Base-by-base conservation (phyloP, 37 sponge, comb jelly and placozoan genomes). In the Ianthella basta region DNA sequence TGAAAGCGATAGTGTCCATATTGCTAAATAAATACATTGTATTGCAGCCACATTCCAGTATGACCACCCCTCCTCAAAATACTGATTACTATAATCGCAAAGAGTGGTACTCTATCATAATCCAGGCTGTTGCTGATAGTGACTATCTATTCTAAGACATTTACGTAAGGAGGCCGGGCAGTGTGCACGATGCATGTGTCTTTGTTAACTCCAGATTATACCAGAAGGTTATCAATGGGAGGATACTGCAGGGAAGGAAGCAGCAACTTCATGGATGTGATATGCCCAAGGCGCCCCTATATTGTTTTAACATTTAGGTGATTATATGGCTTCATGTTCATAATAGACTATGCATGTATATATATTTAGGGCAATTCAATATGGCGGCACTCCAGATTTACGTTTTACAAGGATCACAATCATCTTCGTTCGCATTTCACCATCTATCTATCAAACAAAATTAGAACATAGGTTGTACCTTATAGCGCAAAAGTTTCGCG, bases 101-200 rank as follows among this genome's bases (percentile, higher is more conserved):
- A 56, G 78, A 78, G 20, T 85, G 36, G 60, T 83, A 80, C 23
- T 85, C 86, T 15, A 74, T 89, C 24, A 23, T 89, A 0, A 23
- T 89, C 38, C 90, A 85, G 50, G 86, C 84, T 59, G 30, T 80
- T 68, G 86, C 85, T 1, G 83, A 89, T 63, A 44, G 59, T 56
- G 18, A 70, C 5, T 56, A 63, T 37, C 44, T n/a, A 1, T 89
- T 85, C 81, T 29, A 19, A 36, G 55, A 85, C 33, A 10, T 81
- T 59, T 55, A 44, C 41, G 38, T 59, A 56, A 86, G 90, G 23
- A 80, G 86, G 82, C 90, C 90, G 12, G 86, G 86, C 55, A 83
- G 90, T 59, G 90, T 89, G 36, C 86, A 85, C 39, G 90, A 89
- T 70, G 81, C 90, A 18, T n/a, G 85, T 0, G 90, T 89, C 24